These are phyloP conservation scores for Brachypteracias leptosomus DNA, from an alignment of 2,113 vertebrate genomes.

Conservation along the genomic window DNA sequence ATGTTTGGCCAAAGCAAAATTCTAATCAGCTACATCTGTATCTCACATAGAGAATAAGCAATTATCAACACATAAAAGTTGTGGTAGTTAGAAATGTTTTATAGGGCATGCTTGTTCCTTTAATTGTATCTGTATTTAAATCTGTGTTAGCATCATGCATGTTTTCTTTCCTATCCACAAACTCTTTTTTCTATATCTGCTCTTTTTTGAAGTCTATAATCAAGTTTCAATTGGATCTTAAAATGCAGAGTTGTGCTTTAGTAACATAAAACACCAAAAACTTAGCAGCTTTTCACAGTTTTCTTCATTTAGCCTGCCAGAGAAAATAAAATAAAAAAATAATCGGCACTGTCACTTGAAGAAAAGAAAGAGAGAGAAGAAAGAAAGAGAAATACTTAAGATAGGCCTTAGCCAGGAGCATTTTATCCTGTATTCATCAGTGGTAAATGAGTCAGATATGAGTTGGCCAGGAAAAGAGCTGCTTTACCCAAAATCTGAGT, in stretches of 20 bases:
- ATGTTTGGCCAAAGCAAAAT: slow-evolving; percentile 1
- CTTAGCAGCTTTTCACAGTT: neutral
- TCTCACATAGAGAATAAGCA: slow-evolving; percentile 15
- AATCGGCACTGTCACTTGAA: slow-evolving; percentile 60
- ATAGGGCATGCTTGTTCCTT: neutral
- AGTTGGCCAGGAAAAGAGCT: slow-evolving; percentile 78
- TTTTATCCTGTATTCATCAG: slow-evolving; percentile 79
- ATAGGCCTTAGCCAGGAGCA: slow-evolving; percentile 73
- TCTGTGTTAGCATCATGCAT: neutral
- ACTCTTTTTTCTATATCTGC: slow-evolving; percentile 11
- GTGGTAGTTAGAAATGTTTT: neutral
- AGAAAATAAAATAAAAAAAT: slow-evolving; percentile 62
- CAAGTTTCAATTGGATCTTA: slow-evolving; percentile 9
- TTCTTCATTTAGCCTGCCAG: slow-evolving; percentile 36
- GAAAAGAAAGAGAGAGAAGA: slow-evolving; percentile 60
- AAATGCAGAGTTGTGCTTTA: slow-evolving; percentile 37
- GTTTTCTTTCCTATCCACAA: slow-evolving; percentile 27
- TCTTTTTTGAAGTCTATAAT: slow-evolving; percentile 47
- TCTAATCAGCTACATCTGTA: slow-evolving; percentile 17
- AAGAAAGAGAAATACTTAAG: slow-evolving; percentile 74
- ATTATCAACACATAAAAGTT: neutral
- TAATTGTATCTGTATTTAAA: slow-evolving; percentile 37
- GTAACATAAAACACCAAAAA: slow-evolving; percentile 27
- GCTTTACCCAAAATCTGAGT: slow-evolving; percentile 78
- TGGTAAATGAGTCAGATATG: slow-evolving; percentile 84